Evolutionary conservation across 2,113 vertebrate genomes (phyloP), one percentile per base, ranked within the genome.

Genomic region (Carassius auratus): DNA sequence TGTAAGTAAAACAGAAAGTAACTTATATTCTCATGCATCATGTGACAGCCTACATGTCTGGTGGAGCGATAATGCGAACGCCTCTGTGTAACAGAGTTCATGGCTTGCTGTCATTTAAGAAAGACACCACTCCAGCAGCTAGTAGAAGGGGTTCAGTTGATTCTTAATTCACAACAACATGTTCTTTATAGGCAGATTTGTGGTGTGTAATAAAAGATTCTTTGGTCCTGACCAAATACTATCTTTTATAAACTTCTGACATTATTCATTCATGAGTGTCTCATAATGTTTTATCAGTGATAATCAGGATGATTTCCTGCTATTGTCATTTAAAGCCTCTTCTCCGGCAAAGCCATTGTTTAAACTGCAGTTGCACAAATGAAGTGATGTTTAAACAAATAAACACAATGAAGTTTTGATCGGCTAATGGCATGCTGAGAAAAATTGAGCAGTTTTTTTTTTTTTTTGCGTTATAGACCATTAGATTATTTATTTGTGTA

Each of bases 1-100:
- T 89, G 78, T 89, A 89, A 89, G 85, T 81, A 64, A 84, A 84
- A 81, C 4, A 85, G 83, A 77, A 81, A 87, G 83, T 85, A 84
- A 74, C 83, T 84, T 88, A 64, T 89, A 87, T 83, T 73, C 66
- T 73, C 26, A 8, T 71, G 81, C 64, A 83, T 83, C 81, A 86
- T 74, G 71, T 86, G 77, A 83, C 88, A 84, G 71, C 48, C 52
- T 75, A 62, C 62, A 78, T 85, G 38, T 84, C 30, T 76, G 52
- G 21, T 84, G 83, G 38, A 76, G 71, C 61, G 64, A 38, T 50
- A 36, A 66, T n/a, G 71, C 19, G 6, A 57, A 83, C 66, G 57
- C 19, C 48, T 83, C 69, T 80, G 55, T 88, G n/a, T 85, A 68
- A 75, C 71, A 85, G 64, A 52, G 73, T 79, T 85, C 74, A 50